Percentiles rank a stretch among this genome's conserved stretches.
Evolutionary conservation across 1,140 invertebrate genomes (phyloP).

Genomic region (Brevipalpus yothersi): DNA sequence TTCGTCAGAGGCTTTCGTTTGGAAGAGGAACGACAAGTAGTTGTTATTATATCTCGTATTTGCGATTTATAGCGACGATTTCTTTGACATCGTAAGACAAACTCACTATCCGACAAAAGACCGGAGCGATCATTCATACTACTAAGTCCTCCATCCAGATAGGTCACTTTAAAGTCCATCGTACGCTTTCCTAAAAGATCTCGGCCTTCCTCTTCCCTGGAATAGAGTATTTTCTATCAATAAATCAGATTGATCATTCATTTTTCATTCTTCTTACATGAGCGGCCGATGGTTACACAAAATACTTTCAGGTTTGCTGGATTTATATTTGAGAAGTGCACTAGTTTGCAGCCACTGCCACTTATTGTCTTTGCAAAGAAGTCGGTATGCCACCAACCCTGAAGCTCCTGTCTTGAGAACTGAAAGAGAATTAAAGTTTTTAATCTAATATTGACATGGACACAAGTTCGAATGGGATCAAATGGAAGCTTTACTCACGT

Average conservation of each 20-base stretch:
- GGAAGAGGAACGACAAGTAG: background rate
- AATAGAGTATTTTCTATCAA: conserved; percentile 13
- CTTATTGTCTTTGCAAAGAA: conserved; percentile 62
- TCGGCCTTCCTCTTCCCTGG: conserved; percentile 87
- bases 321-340: conserved; percentile 89
- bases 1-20: background rate
- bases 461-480: background rate
- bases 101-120: conserved; percentile 12
- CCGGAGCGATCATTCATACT: conserved; percentile 27
- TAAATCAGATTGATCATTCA: background rate
- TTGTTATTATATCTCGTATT: conserved; percentile 66
- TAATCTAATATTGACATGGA: background rate
- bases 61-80: conserved; percentile 68
- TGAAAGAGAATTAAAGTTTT: conserved; percentile 20
- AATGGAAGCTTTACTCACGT: conserved; percentile 38
- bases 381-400: conserved; percentile 89
- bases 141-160: conserved; percentile 58
- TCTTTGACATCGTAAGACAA: conserved; percentile 20
- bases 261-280: conserved; percentile 39
- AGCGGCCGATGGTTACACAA: conserved; percentile 89
- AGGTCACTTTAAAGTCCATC: conserved; percentile 97
- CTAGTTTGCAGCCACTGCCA: conserved; percentile 98
- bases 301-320: conserved; percentile 95
- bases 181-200: conserved; percentile 85
- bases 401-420: conserved; percentile 94